phyloP scores from a whole-genome alignment of 2,113 vertebrate genomes.

The Gavialis gangeticus region DNA sequence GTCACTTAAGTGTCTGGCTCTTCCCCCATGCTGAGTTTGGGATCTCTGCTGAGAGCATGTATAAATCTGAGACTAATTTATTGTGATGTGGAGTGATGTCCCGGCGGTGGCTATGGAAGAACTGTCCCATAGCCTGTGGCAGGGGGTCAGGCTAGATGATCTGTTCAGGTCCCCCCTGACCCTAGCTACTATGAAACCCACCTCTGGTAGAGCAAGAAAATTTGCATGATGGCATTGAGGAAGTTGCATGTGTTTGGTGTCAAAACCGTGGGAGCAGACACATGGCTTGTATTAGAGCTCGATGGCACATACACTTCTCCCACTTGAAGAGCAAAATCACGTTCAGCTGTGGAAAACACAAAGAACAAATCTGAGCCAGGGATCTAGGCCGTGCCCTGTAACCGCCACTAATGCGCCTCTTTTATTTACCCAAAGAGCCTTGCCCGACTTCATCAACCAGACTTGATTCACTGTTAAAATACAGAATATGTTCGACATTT shows the following conservation, averaged over 20 bases:
- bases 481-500: not conserved
- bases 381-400: not conserved
- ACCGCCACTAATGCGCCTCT: not conserved
- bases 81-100: not conserved
- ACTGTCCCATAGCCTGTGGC: not conserved
- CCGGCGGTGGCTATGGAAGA: not conserved
- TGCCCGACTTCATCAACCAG: not conserved
- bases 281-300: not conserved
- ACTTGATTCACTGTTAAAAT: rapidly evolving
- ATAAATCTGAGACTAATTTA: not conserved
- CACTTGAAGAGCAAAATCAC: not conserved
- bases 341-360: not conserved
- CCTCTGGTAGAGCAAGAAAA: not conserved
- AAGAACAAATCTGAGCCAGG: rapidly evolving
- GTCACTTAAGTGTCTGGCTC: rapidly evolving
- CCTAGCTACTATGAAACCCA: no score
- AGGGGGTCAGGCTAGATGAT: no score
- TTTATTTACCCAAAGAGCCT: not conserved
- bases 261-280: not conserved
- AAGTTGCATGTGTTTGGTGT: not conserved
- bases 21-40: not conserved
- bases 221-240: not conserved
- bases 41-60: rapidly evolving
- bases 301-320: not conserved
- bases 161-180: no score